phyloP scores from a whole-genome alignment of 2,113 vertebrate genomes.

The Pandion haliaetus region DNA sequence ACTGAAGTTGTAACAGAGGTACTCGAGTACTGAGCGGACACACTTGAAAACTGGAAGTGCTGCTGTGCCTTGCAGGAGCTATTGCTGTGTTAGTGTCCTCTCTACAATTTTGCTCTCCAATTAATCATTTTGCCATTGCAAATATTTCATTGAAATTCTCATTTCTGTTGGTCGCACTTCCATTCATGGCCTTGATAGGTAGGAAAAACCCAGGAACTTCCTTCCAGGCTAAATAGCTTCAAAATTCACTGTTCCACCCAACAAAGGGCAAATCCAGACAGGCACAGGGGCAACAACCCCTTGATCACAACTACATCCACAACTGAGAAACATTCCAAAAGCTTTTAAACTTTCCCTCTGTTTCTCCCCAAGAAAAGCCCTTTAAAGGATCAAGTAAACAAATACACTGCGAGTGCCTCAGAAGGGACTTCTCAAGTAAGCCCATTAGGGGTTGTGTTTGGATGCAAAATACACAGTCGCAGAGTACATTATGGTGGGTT shows the following conservation, averaged over 20 bases:
- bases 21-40: background rate
- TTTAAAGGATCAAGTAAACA: conserved; percentile 5
- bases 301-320: background rate
- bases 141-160: background rate
- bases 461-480: background rate
- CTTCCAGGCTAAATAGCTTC: background rate
- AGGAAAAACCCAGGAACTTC: background rate
- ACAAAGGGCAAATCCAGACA: background rate
- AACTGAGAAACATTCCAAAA: background rate
- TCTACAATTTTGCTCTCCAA: background rate
- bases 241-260: background rate
- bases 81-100: background rate
- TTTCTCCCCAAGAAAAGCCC: background rate
- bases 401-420: background rate
- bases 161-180: rapidly evolving
- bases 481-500: conserved; percentile 48
- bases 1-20: background rate
- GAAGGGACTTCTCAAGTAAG: background rate
- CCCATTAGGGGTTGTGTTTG: conserved; percentile 37
- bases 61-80: background rate
- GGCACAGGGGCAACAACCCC: background rate
- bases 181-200: background rate
- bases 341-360: background rate
- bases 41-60: background rate
- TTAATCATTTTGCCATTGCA: background rate